These are phyloP conservation scores for Sphyrna mokarran DNA, from an alignment of 2,113 vertebrate species.

Conservation along the genomic window DNA sequence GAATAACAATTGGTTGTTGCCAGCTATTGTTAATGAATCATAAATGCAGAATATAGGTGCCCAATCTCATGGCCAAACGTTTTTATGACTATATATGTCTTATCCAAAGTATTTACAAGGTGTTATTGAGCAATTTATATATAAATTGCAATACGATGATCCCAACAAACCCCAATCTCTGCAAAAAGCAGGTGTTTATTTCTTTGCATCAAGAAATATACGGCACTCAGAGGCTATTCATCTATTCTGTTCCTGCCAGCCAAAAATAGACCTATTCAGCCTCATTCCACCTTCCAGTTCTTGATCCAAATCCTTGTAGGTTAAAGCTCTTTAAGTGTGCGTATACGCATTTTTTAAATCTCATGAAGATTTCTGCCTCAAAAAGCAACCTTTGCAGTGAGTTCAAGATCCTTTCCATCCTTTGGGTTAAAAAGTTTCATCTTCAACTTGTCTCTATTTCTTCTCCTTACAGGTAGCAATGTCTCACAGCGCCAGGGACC, in stretches of 20 bases:
- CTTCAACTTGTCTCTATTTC: neutral
- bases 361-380: neutral
- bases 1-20: neutral
- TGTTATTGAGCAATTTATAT: neutral
- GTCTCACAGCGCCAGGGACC: no score
- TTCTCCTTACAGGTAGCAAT: neutral
- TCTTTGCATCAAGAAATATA: neutral
- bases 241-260: no score
- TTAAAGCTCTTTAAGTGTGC: neutral
- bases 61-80: neutral
- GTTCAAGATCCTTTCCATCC: neutral
- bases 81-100: neutral
- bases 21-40: neutral
- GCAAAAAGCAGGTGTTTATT: neutral
- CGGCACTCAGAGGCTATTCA: neutral
- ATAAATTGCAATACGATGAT: neutral
- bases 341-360: neutral
- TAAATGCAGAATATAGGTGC: neutral
- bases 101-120: neutral
- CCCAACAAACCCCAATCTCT: neutral
- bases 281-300: neutral
- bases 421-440: neutral
- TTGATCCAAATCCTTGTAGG: neutral
- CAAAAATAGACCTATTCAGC: neutral
- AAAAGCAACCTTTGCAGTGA: neutral